phyloP scores from a whole-genome alignment of 2,113 vertebrate genomes.

The Dunckerocampus dactyliophorus region DNA sequence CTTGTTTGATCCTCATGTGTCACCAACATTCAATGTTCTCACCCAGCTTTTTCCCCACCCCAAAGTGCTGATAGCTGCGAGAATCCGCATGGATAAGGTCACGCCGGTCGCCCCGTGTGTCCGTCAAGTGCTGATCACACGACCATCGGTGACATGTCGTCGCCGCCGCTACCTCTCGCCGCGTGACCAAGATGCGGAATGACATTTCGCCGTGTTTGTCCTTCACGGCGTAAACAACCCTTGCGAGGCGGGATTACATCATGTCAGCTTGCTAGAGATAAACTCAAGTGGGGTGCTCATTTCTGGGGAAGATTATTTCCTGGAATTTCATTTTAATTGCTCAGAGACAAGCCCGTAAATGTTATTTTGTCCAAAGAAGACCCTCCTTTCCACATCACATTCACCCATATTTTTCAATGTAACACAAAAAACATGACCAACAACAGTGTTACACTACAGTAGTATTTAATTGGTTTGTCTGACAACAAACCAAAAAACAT shows the following conservation, averaged over 20 bases:
- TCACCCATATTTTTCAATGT: too few relatives aligned
- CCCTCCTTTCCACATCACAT: not conserved
- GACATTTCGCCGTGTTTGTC: constrained; percentile 49
- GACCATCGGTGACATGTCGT: constrained; percentile 24
- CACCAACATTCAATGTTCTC: constrained; percentile 6
- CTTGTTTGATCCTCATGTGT: constrained; percentile 4
- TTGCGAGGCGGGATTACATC: constrained; percentile 5
- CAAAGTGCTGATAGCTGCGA: constrained; percentile 43
- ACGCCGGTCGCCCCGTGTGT: constrained; percentile 20
- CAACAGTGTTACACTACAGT: too few relatives aligned
- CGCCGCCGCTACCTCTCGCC: constrained; percentile 15
- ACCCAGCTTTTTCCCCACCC: constrained; percentile 7
- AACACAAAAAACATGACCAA: too few relatives aligned
- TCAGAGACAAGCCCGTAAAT: not conserved
- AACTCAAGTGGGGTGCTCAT: constrained; percentile 2
- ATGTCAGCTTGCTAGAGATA: not conserved
- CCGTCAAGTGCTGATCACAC: constrained; percentile 39
- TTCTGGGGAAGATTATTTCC: not conserved
- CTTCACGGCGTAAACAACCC: constrained; percentile 28
- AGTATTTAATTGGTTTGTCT: too few relatives aligned
- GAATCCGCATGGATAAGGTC: constrained; percentile 46
- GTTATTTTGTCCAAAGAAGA: constrained; percentile 18
- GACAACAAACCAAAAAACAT: too few relatives aligned
- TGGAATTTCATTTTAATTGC: constrained; percentile 7
- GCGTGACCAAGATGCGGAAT: constrained; percentile 32